Evolutionary conservation across 1,140 invertebrate species (phyloP).

Genomic region (Sycobia sp.): DNA sequence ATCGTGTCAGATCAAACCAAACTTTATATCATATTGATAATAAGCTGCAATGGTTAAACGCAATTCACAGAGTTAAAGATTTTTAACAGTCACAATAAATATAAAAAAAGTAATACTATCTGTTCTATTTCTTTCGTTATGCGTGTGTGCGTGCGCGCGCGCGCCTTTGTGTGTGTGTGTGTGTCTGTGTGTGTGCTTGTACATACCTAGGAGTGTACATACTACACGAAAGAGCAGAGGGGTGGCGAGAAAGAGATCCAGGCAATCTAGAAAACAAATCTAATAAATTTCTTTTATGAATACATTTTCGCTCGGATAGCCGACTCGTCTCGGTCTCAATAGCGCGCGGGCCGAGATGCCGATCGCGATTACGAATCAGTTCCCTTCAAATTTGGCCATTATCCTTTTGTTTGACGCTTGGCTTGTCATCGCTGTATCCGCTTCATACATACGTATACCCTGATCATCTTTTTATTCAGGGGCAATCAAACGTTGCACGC

Average conservation of each 20-base stretch:
- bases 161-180: too few relatives aligned
- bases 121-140: too few relatives aligned
- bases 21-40: too few relatives aligned
- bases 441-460: neutral
- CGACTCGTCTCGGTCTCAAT: neutral
- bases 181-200: too few relatives aligned
- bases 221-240: too few relatives aligned
- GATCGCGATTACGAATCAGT: constrained; percentile 15
- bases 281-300: constrained; percentile 12
- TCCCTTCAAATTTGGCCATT: constrained; percentile 14
- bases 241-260: neutral
- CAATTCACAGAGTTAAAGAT: too few relatives aligned
- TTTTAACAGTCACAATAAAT: too few relatives aligned
- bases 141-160: too few relatives aligned
- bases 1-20: too few relatives aligned
- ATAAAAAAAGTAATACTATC: too few relatives aligned
- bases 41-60: too few relatives aligned
- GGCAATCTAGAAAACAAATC: neutral
- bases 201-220: too few relatives aligned
- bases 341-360: neutral
- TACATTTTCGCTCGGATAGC: neutral
- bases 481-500: neutral
- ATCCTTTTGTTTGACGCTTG: constrained; percentile 19
- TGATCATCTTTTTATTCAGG: constrained; percentile 6
- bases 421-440: neutral